Evolutionary conservation across 2,797 vertebrate species (phyloP), one percentile per base, ranked within the genome.

Genomic region (Sebastes dallii): DNA sequence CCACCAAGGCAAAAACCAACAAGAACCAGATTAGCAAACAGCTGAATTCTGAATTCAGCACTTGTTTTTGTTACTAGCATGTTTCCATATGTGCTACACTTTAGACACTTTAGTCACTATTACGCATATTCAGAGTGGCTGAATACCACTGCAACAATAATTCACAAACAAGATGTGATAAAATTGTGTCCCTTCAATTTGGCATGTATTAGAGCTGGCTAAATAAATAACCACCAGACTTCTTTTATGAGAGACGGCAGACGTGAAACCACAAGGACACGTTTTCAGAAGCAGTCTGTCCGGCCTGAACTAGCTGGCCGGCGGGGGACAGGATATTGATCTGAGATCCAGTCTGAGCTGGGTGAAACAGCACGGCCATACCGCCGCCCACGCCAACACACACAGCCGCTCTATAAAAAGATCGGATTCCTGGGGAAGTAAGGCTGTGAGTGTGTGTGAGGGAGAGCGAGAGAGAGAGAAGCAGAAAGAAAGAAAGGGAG

Each of bases 321-420:
- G 83, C 85, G 59, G 89, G 91, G 93, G 88, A 94, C 91, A 91
- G 91, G 86, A 92, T 95, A 95, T 94, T 93, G 94, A 96, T 95
- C 91, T 91, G 86, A 89, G 91, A 91, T 93, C 85, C 88, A 90
- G 91, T 87, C 85, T 90, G 90, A 92, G 90, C 91, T 85, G 81
- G 92, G 89, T 83, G 85, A 88, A 93, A 87, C 88, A 91, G 92
- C 84, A 84, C 25, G 78, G 85, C 89, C 86, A 74, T 84, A 88
- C 79, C 56, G 39, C 82, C 70, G 59, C 91, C 92, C 84, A 91
- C 91, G 80, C 89, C 90, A 91, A 88, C 86, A 85, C 86, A 85
- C 86, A 88, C 83, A 87, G 71, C 71, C 70, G 59, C 82, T 86
- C 89, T 91, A 88, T 92, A 92, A 92, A 94, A 94, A 94, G 89